Conservation (phyloP, 1,140 invertebrate species). For the Formica selysi region DNA sequence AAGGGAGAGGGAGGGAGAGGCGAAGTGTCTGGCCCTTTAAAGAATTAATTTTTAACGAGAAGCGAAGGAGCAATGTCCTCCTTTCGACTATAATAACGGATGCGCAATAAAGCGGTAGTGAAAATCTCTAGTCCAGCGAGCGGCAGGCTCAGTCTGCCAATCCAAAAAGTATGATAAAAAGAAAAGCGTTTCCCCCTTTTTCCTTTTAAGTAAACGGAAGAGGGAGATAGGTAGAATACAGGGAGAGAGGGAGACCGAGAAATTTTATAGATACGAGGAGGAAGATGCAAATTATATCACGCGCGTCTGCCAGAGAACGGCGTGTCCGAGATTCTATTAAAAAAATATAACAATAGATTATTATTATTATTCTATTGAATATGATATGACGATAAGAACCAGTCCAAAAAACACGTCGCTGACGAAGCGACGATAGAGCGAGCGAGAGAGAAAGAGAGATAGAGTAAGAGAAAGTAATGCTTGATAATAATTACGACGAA, state of each 20-base stretch:
- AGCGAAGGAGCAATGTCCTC: neutral
- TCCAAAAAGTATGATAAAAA: conserved; percentile 81
- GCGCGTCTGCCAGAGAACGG: conserved; percentile 32
- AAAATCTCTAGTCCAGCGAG: conserved; percentile 86
- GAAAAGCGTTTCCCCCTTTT: conserved; percentile 24
- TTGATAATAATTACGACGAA: conserved; percentile 50
- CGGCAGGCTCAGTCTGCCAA: conserved; percentile 83
- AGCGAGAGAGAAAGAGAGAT: conserved; percentile 50
- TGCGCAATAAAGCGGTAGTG: conserved; percentile 85
- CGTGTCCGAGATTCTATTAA: conserved; percentile 53
- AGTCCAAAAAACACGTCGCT: conserved; percentile 24
- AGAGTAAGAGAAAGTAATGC: conserved; percentile 42
- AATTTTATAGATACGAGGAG: conserved; percentile 60
- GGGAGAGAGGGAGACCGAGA: conserved; percentile 66
- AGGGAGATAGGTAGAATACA: conserved; percentile 20
- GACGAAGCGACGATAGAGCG: conserved; percentile 19
- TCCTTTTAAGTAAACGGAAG: conserved; percentile 14
- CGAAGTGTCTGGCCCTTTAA: conserved; percentile 28
- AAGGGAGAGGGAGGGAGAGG: neutral
- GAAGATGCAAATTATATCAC: conserved; percentile 55
- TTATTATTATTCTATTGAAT: conserved; percentile 58
- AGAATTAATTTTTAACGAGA: conserved; percentile 43
- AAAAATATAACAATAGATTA: conserved; percentile 46
- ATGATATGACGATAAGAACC: conserved; percentile 9
- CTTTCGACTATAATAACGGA: conserved; percentile 67